Conservation (phyloP, 2,113 vertebrate species). For the Martes martes region DNA sequence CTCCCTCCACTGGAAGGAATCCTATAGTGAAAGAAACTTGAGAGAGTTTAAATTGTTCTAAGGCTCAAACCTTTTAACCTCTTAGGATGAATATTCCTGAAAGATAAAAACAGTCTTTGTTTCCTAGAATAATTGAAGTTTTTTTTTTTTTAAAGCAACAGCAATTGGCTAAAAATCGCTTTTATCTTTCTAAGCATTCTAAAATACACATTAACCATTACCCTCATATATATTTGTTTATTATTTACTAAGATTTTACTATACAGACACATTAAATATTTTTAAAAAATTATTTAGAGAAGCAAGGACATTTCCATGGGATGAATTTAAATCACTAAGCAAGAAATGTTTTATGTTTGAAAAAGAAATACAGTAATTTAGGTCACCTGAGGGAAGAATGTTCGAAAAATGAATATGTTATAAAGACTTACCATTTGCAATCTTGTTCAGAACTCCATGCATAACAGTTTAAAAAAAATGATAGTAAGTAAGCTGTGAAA, state of each 20-base stretch:
- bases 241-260: constrained; percentile 23
- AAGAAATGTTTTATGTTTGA: constrained; percentile 46
- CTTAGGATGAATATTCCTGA: not conserved
- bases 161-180: not conserved
- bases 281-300: constrained; percentile 22
- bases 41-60: constrained; percentile 7
- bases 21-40: not conserved
- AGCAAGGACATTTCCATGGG: not conserved
- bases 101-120: not conserved
- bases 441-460: constrained; percentile 11
- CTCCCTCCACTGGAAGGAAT: not conserved
- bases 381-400: constrained; percentile 54
- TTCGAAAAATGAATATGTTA: constrained; percentile 49
- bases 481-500: not conserved
- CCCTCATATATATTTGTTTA: not conserved
- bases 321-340: constrained; percentile 40
- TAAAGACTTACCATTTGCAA: constrained; percentile 49
- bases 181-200: constrained; percentile 19
- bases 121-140: constrained; percentile 4
- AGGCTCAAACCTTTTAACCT: constrained; percentile 2
- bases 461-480: not conserved
- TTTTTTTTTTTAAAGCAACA: not conserved
- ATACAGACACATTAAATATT: not conserved
- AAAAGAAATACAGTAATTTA: constrained; percentile 61
- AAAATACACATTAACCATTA: not conserved